A percentile compares a stretch with the other conserved stretches of the same genome.
Evolutionary conservation across 2,113 vertebrate genomes (phyloP).

Genomic region (Pica pica): DNA sequence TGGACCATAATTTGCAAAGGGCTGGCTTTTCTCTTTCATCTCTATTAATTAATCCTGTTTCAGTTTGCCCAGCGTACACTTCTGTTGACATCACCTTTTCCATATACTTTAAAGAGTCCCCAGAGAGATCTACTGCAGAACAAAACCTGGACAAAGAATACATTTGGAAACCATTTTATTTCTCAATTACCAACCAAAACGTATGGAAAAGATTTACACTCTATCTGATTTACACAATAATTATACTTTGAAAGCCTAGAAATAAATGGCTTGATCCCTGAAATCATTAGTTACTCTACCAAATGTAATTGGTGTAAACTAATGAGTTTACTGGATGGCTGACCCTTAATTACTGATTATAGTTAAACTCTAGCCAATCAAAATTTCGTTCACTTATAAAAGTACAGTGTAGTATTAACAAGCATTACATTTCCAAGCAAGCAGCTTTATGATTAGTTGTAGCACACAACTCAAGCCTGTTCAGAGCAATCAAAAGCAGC

Average conservation of each 20-base stretch:
- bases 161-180: constrained; percentile 89
- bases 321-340: constrained; percentile 79
- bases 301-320: constrained; percentile 84
- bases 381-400: constrained; percentile 73
- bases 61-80: constrained; percentile 72
- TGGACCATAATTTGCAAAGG: constrained; percentile 68
- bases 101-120: constrained; percentile 83
- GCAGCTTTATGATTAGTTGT: constrained; percentile 75
- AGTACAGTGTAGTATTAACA: constrained; percentile 73
- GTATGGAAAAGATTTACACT: constrained; percentile 85
- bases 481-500: constrained; percentile 71
- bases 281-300: constrained; percentile 82
- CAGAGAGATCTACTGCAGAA: constrained; percentile 74
- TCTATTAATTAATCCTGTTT: constrained; percentile 84
- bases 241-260: constrained; percentile 81
- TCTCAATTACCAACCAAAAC: constrained; percentile 83
- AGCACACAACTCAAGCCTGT: constrained; percentile 63
- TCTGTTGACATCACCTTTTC: constrained; percentile 85
- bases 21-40: constrained; percentile 78
- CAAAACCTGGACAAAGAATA: constrained; percentile 79
- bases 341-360: constrained; percentile 83
- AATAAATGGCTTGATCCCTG: constrained; percentile 79
- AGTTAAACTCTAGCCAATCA: constrained; percentile 78
- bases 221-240: constrained; percentile 84
- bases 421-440: constrained; percentile 73